phyloP scores from a whole-genome alignment of 1,140 invertebrate species.

The Brachionus rubens region DNA sequence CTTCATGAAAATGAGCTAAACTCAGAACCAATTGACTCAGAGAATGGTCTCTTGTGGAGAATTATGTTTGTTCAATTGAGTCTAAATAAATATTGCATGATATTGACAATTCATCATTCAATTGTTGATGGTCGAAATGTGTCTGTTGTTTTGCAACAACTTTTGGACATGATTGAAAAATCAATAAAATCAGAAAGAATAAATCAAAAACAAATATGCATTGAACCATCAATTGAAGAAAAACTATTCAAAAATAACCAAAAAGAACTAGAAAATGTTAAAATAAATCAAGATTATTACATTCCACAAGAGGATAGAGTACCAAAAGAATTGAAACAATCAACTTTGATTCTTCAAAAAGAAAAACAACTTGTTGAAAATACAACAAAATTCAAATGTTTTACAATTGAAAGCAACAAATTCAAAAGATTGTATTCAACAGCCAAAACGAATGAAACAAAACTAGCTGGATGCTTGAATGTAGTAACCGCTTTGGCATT shows the following conservation, averaged over 20 bases:
- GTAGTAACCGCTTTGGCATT: background rate
- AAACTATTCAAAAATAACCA: slow-evolving; percentile 8
- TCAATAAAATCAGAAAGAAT: background rate
- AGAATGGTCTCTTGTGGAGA: background rate
- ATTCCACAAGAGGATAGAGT: slow-evolving; percentile 12
- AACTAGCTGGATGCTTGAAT: slow-evolving; percentile 5
- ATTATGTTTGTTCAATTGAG: background rate
- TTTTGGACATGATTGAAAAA: slow-evolving; percentile 7
- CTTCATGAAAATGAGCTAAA: slow-evolving; percentile 6
- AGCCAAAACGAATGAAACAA: background rate
- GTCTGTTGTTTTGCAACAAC: slow-evolving; percentile 17
- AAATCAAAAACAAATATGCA: background rate
- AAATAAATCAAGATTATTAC: background rate
- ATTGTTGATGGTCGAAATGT: slow-evolving; percentile 21
- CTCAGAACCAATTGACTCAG: background rate
- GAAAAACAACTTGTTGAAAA: background rate
- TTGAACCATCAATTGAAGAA: slow-evolving; percentile 6
- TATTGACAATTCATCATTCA: slow-evolving; percentile 11
- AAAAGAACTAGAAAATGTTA: background rate
- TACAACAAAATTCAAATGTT: background rate
- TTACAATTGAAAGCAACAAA: background rate
- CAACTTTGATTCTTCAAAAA: too few relatives aligned
- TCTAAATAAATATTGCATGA: background rate
- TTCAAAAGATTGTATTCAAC: background rate
- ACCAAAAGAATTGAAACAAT: background rate